Evolutionary conservation across 2,113 vertebrate genomes (phyloP), one percentile per base, ranked within the genome.

Genomic region (Etheostoma spectabile): DNA sequence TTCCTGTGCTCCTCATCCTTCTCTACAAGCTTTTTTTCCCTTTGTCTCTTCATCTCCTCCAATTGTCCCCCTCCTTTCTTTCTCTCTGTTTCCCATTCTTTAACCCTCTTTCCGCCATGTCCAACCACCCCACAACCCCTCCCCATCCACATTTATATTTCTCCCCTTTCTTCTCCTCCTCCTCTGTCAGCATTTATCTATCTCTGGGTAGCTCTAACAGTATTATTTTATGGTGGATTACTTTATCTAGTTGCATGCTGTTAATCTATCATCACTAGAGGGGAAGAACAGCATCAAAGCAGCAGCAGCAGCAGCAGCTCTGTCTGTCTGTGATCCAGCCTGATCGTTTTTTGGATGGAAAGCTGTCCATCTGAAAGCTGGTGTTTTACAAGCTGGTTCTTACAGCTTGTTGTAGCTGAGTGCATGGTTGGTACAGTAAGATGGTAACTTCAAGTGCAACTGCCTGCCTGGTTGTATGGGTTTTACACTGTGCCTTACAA

Each of bases 161-260:
- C 46, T 57, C 56, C 15, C 78, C 83, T 77, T 82, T 79, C 42
- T 49, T 42, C 22, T 46, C 12, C 68, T 77, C 51, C 45, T 79
- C 85, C 68, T 77, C 66, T 55, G 74, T 84, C 55, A 80, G 74
- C 42, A 0, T 79, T 79, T 83, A 89, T 89, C 78, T 80, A 88
- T 91, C 79, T 76, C 10, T 85, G 73, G 87, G 33, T 82, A 67
- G 87, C 92, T 92, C 89, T 86, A 92, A 90, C 81, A 51, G 79
- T 91, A 79, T 89, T 87, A n/a, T 89, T 89, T 90, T 89, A 91
- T 87, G 13, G 63, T 94, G 95, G 95, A 96, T 96, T 95, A 94
- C 93, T 80, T 90, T 94, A 92, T 86, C 91, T 93, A 10, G 90
- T 86, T 80, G 0, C 77, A 92, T 85, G 90, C 62, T 91, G 92